A percentile compares a stretch with the other conserved stretches of the same genome.
phyloP scores from a whole-genome alignment of 1,140 invertebrate species.

The Vanessa tameamea region DNA sequence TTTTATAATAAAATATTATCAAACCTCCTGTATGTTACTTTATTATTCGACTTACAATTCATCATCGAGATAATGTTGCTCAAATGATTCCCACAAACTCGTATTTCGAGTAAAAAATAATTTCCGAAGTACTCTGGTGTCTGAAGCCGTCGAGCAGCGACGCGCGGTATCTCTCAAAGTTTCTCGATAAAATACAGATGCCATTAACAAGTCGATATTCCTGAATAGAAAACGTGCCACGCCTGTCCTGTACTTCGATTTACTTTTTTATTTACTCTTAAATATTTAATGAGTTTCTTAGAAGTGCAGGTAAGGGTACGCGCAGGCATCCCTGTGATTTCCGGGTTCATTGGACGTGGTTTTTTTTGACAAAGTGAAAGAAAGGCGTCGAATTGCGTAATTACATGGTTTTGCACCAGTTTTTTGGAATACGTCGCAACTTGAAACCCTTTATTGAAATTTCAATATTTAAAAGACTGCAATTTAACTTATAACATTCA shows the following conservation, averaged over 20 bases:
- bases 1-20: no score
- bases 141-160: background rate
- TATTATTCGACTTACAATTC: no score
- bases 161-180: slow-evolving; percentile 2
- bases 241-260: slow-evolving; percentile 14
- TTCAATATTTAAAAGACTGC: no score
- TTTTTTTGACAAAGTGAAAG: slow-evolving; percentile 26
- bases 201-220: slow-evolving; percentile 18
- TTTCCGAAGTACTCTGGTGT: slow-evolving; percentile 3
- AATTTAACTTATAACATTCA: no score
- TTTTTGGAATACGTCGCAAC: background rate
- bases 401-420: background rate
- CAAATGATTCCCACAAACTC: background rate
- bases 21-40: no score
- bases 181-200: slow-evolving; percentile 20
- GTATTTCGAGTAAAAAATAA: slow-evolving; percentile 14
- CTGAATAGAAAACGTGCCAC: slow-evolving; percentile 24
- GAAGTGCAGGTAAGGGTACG: slow-evolving; percentile 46
- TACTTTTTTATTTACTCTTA: slow-evolving; percentile 22
- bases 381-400: background rate
- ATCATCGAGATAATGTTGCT: background rate
- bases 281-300: slow-evolving; percentile 39
- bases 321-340: slow-evolving; percentile 34
- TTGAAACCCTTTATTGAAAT: background rate
- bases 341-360: slow-evolving; percentile 32